Evolutionary conservation across 2,888 invertebrate genomes (phyloP), one percentile per base, ranked within the genome.

Genomic region (Pristionchus japonicus): DNA sequence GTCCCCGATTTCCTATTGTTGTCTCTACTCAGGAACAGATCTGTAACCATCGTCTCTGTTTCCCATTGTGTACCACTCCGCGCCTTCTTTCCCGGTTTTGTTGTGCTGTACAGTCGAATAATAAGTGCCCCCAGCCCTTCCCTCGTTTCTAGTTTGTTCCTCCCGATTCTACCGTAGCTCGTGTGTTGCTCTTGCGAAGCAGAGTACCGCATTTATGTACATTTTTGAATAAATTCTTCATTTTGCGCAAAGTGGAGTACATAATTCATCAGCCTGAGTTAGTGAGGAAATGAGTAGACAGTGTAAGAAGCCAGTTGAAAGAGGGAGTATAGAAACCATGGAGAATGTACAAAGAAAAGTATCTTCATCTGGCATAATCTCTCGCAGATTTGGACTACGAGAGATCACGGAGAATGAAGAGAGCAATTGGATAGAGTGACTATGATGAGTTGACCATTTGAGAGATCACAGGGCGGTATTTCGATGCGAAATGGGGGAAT

Each of bases 151-250:
- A 6, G 70, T 70, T 40, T 47, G 23, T 40, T 31, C 37, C 27
- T 27, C n/a, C 77, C 27, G 37, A 70, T 37, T 70, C 40, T 70
- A 70, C 20, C 70, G 70, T 70, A 70, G 70, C n/a, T 6, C 17
- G 77, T 37, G 37, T 77, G 77, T 77, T 27, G 77, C 43, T 77
- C 23, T 57, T 43, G 70, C 37, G 31, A 9, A 40, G 43, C 40
- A n/a, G 34, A 47, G 77, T 27, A 43, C 70, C 74, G 77, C 43
- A 77, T 77, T 77, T 77, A 77, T 77, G 77, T 77, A 77, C 77
- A 77, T 77, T 77, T 40, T 77, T 77, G 77, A 77, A 77, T 77
- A 77, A 77, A 77, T 77, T 77, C 40, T 77, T 43, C n/a, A 77
- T 47, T 77, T n/a, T 77, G 40, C 57, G 57, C 23, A 77, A n/a